These are phyloP conservation scores for Ferrisia virgata DNA, from an alignment of 2,888 invertebrate species.

Conservation along the genomic window DNA sequence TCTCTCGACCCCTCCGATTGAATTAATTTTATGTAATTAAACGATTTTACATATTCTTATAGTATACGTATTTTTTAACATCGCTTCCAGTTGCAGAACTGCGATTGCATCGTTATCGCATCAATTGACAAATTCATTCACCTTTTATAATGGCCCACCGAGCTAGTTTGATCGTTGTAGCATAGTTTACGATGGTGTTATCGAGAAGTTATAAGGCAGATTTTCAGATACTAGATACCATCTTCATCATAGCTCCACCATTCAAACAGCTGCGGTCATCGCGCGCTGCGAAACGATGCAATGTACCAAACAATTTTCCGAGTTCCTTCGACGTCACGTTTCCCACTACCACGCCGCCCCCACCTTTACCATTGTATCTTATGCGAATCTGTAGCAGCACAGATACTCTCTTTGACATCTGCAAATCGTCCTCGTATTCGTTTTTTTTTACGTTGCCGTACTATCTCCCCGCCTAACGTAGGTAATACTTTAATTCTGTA, in stretches of 20 bases:
- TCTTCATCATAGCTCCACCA: neutral
- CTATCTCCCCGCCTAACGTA: no score
- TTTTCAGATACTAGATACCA: neutral
- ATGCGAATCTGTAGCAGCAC: neutral
- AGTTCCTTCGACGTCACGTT: neutral
- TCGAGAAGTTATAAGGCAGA: neutral
- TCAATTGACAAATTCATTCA: slow-evolving; percentile 1
- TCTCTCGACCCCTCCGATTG: no score
- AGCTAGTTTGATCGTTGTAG: neutral
- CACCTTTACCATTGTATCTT: neutral
- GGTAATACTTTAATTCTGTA: no score
- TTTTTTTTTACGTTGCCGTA: neutral
- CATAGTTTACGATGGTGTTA: no score
- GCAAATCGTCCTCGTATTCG: neutral
- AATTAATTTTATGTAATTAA: no score
- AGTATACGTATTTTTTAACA: no score
- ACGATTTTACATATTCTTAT: no score
- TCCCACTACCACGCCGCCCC: neutral
- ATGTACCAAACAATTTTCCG: slow-evolving; percentile 2
- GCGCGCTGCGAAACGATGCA: no score
- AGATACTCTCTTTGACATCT: neutral
- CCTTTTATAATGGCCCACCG: neutral
- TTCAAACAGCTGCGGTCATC: neutral
- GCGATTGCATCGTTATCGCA: no score
- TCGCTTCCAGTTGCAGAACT: no score